Base-by-base conservation (phyloP, 2,113 vertebrate species). In the Python bivittatus region DNA sequence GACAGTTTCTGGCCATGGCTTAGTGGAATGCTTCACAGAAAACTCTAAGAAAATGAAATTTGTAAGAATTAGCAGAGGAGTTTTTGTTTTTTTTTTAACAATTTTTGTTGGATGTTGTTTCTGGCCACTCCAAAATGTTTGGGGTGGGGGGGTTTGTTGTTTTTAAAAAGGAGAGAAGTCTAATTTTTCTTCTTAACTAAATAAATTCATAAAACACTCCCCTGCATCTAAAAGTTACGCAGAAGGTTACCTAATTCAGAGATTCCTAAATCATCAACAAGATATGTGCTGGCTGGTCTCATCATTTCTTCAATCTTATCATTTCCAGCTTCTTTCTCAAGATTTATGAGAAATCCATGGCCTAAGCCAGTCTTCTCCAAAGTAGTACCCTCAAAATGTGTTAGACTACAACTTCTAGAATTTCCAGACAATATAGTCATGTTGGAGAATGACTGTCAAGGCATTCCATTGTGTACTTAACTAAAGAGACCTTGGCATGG, bases 11-110 rank as follows among this genome's bases (percentile, higher is more conserved):
- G 89, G 83, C 95, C 91, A 84, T 91, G 84, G 68, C 94, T 93
- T 94, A 94, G 93, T 96, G 94, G 42, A 42, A 15, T 95, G 92
- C 93, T 97, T 96, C 54, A 92, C 79, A 94, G 93, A 92, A 38
- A 23, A 79, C 61, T 94, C 93, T 94, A 92, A 93, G 79, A 29
- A 88, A 95, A 94, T 91, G 93, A 91, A 91, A 79, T 94, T 93
- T 95, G 91, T 53, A 93, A 93, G 42, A 93, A 57, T 89, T n/a
- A 22, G 86, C 22, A 42, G 33, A 27, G 92, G 33, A 89, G 91
- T 61, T 60, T 57, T 56, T 94, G 53, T 94, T 90, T 61, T 60
- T 57, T 56, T 94, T 56, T 94, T 90, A 57, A 85, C 56, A 44
- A 12, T 58, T 91, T 83, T 86, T 83, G 88, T 95, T 90, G 72